phyloP scores from a whole-genome alignment of 2,797 vertebrate species.

The Leptodactylus fallax region DNA sequence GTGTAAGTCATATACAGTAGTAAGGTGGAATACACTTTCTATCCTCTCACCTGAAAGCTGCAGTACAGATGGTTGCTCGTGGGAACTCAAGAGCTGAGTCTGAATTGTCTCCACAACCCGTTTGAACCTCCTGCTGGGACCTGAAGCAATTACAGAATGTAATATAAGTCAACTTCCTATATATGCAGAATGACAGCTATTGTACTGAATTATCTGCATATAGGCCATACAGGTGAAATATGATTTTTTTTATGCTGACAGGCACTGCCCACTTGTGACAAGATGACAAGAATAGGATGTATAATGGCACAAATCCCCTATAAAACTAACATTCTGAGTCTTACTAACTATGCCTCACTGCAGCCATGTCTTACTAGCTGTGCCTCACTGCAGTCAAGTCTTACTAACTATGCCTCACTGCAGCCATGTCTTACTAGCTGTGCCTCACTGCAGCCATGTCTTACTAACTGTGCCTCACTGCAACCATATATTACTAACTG shows the following conservation, averaged over 20 bases:
- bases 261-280: not conserved
- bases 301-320: too few relatives aligned
- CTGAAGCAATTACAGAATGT: slow-evolving; percentile 72
- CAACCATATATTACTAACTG: too few relatives aligned
- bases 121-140: slow-evolving; percentile 98
- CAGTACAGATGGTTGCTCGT: slow-evolving; percentile 94
- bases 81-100: slow-evolving; percentile 97
- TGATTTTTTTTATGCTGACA: not conserved
- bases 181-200: not conserved
- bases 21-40: not conserved
- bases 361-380: too few relatives aligned
- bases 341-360: too few relatives aligned
- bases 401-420: too few relatives aligned
- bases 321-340: too few relatives aligned
- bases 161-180: too few relatives aligned
- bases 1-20: not conserved
- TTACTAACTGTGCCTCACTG: too few relatives aligned
- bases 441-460: too few relatives aligned
- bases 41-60: slow-evolving; percentile 91
- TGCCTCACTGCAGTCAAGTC: too few relatives aligned
- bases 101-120: slow-evolving; percentile 99
- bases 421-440: too few relatives aligned
- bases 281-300: too few relatives aligned
- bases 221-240: not conserved
- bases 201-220: not conserved